Evolutionary conservation across 2,113 vertebrate genomes (phyloP), one percentile per base, ranked within the genome.

Genomic region (Columbina picui): DNA sequence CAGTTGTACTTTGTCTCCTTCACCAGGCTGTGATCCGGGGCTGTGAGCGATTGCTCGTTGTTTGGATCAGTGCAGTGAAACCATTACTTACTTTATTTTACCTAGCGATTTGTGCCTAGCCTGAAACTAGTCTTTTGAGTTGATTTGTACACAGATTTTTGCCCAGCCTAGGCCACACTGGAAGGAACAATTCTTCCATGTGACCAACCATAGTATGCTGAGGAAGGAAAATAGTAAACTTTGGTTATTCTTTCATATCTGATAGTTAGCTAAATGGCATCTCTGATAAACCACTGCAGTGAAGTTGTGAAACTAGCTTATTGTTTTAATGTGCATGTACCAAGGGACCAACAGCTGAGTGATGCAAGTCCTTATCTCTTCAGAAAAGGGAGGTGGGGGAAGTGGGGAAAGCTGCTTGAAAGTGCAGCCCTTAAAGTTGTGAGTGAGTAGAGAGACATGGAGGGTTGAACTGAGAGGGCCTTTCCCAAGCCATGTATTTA

Each of bases 281-380:
- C 93, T 94, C 63, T 94, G 68, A 70, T 93, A 81, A 88, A 92
- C 63, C 81, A 77, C 25, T 78, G 45, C 60, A 19, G 8, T 25
- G 39, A 16, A 67, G 50, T 57, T 30, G 16, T 81, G 64, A 91
- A 85, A 80, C 87, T 56, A 8, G 5, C 27, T 86, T 41, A 90
- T 68, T 57, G 39, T 63, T 95, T 78, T 64, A 64, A 73, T 9
- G 22, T 63, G 60, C n/a, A 27, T 3, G 23, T 84, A 32, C 56
- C 29, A 2, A 32, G 7, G 83, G 78, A 52, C 7, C 60, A 50
- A 89, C 11, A 60, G 41, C 79, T 61, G 52, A 71, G 93, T 11
- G 59, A 50, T 56, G 61, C 13, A 12, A 50, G 41, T 43, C 57
- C 55, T 49, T 38, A 36, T 67, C 52, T 81, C 70, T 32, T 45